Conservation (phyloP, 2,113 vertebrate species). For the Lasiurus cinereus region DNA sequence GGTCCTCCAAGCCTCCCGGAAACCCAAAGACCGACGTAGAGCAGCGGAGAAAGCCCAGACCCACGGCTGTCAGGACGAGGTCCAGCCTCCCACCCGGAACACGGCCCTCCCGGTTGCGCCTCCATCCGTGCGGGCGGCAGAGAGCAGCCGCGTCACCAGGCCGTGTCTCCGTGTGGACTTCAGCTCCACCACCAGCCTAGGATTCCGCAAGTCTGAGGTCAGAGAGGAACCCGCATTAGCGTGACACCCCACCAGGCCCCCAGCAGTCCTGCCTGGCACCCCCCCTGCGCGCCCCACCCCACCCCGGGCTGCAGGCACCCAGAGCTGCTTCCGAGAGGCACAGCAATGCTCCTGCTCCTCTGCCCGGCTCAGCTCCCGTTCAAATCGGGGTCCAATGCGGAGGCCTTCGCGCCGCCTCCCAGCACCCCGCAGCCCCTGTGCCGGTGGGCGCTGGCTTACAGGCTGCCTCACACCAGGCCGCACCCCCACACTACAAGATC, state of each 20-base stretch:
- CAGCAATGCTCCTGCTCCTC: neutral
- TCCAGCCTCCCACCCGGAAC: rapidly evolving
- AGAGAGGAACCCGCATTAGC: rapidly evolving
- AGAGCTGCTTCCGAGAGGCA: neutral
- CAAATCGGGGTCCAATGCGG: neutral
- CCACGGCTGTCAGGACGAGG: rapidly evolving
- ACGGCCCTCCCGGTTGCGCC: rapidly evolving
- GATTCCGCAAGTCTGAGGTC: neutral
- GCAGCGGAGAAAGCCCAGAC: neutral
- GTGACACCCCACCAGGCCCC: neutral
- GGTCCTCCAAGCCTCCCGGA: neutral
- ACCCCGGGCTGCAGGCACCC: rapidly evolving
- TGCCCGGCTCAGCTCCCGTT: neutral
- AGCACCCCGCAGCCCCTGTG: neutral
- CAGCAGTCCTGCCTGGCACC: neutral
- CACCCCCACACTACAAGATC: neutral
- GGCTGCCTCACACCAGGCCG: neutral
- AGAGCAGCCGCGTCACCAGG: neutral
- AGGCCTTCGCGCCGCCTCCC: neutral
- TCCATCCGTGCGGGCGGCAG: neutral
- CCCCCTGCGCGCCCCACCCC: neutral
- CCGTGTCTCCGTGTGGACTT: rapidly evolving
- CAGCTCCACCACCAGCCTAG: rapidly evolving
- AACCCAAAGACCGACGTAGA: neutral
- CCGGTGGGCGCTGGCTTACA: rapidly evolving